Evolutionary conservation across 2,888 invertebrate genomes (phyloP), one percentile per base, ranked within the genome.

Genomic region (Aromia moschata): DNA sequence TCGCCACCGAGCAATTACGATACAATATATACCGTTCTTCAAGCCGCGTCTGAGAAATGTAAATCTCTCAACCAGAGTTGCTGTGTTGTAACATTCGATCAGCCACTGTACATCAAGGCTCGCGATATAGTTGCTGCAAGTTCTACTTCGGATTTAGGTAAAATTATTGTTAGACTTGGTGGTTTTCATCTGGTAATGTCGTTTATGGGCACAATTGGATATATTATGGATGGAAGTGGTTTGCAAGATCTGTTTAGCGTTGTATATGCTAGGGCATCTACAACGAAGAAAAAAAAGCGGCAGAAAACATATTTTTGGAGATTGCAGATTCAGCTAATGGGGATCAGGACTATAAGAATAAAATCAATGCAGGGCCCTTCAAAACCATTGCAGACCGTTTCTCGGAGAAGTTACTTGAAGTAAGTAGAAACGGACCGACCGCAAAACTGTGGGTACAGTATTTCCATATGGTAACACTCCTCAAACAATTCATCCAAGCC

Each of bases 181-280:
- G 70, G 67, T 55, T 73, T 60, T 25, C 69, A 71, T 68, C 66
- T 69, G 63, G 56, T 74, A 18, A 75, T 79, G 77, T 78, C 75
- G 0, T 80, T 72, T 65, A 46, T 79, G 14, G 76, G n/a, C 58
- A 53, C 71, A 20, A 75, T 80, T 31, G 78, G 78, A 20, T 61
- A 71, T 55, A 74, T 80, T 55, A 80, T 80, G 79, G 59, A 66
- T 44, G 77, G 78, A 56, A 79, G 77, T 60, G 79, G 79, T 5
- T 18, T 80, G 25, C n/a, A n/a, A n/a, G n/a, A n/a, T n/a, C n/a
- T n/a, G n/a, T n/a, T n/a, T n/a, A n/a, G n/a, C n/a, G n/a, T n/a
- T n/a, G n/a, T n/a, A n/a, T n/a, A n/a, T n/a, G n/a, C n/a, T n/a
- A n/a, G n/a, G n/a, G n/a, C n/a, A n/a, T n/a, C n/a, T n/a, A n/a